Conservation (phyloP, 2,888 invertebrate genomes). For the Liodrosophila aerea region DNA sequence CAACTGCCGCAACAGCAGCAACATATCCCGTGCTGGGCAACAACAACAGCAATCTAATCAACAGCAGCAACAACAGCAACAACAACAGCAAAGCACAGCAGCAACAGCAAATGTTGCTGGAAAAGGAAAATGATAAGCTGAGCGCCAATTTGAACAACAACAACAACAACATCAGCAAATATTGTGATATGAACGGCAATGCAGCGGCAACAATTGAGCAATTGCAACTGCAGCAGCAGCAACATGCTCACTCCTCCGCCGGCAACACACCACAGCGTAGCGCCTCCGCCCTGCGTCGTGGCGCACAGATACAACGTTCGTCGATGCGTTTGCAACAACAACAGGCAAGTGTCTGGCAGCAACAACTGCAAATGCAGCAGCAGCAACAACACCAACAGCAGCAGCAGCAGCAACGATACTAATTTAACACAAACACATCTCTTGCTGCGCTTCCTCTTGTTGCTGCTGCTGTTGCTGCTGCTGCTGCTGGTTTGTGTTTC, state of each 20-base stretch:
- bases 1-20: conserved; percentile 7
- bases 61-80: conserved; percentile 28
- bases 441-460: background rate
- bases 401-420: conserved; percentile 13
- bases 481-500: conserved; percentile 12
- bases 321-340: conserved; percentile 80
- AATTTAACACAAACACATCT: conserved; percentile 23
- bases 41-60: conserved; percentile 34
- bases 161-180: conserved; percentile 32
- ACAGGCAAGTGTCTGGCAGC: conserved; percentile 77
- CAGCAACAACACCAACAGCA: conserved; percentile 21
- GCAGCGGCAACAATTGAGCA: conserved; percentile 11
- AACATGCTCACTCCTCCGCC: conserved; percentile 22
- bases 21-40: conserved; percentile 29
- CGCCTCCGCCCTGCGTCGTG: conserved; percentile 69
- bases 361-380: conserved; percentile 13
- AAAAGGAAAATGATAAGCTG: conserved; percentile 43
- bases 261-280: conserved; percentile 49
- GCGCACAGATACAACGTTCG: conserved; percentile 72
- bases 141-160: conserved; percentile 31
- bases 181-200: conserved; percentile 64
- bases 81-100: conserved; percentile 21
- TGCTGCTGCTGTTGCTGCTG: conserved; percentile 5
- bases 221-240: conserved; percentile 7
- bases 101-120: conserved; percentile 28